Base-by-base conservation (phyloP, 2,888 invertebrate species). In the Aspidapion aeneum region DNA sequence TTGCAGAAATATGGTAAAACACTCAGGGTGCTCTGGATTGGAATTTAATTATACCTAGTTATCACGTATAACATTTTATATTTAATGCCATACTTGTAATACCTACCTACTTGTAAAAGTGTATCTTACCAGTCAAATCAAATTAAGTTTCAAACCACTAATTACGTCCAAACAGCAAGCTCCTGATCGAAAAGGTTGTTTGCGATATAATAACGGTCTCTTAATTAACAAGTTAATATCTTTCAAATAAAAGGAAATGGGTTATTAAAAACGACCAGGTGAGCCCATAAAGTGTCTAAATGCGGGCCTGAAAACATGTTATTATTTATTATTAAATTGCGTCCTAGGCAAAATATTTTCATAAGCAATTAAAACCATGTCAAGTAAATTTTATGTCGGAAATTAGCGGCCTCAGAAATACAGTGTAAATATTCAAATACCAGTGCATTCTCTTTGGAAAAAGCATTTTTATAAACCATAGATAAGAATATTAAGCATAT, bases 261-360 rank as follows among this genome's bases (percentile, higher is more conserved):
- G 65, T 60, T 61, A 65, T 65, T 65, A 65, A 67, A 72, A 70
- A 68, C 65, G 69, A 70, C 73, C 74, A 73, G 73, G 73, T 74
- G 73, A 70, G 69, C 64, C 63, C 63, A 65, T 62, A 70, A 70
- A 70, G 72, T 72, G 71, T 73, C 72, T 72, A 73, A 35, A 70
- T 75, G 74, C 74, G 74, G 74, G 73, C 69, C 68, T 65, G 63
- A 62, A 63, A 72, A 74, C 72, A 65, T 71, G 65, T 73, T 72
- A 74, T 74, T 73, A 73, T 68, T 72, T 65, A 71, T 73, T 74
- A 74, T 72, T 72, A 74, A 74, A 74, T 74, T 74, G 72, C 73
- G 70, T 65, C 72, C 70, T 69, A 69, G 67, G 71, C 69, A 66
- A 70, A 72, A 71, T 72, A 72, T 70, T 70, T 71, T 65, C 71